These are phyloP conservation scores for Calycopis cecrops DNA, from an alignment of 1,140 invertebrate species.

Conservation along the genomic window DNA sequence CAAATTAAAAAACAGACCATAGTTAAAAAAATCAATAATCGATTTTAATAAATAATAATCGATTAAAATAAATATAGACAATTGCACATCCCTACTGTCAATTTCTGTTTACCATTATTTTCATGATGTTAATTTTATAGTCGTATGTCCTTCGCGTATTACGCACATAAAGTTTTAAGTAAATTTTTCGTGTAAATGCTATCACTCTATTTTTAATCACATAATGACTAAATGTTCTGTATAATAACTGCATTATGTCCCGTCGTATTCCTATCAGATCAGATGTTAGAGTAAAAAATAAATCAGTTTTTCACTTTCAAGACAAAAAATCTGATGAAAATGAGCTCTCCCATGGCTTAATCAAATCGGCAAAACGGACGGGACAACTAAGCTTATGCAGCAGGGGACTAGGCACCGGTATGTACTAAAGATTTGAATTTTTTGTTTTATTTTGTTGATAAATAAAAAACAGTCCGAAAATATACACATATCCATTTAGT, in stretches of 20 bases:
- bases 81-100: not conserved
- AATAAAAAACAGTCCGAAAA: not conserved
- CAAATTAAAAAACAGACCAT: too few species aligned
- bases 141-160: too few species aligned
- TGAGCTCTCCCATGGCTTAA: conserved; percentile 79
- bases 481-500: conserved; percentile 74
- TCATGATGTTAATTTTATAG: too few species aligned
- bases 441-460: conserved; percentile 9
- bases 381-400: conserved; percentile 88
- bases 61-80: too few species aligned
- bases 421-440: conserved; percentile 30
- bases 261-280: conserved; percentile 49
- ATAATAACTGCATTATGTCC: conserved; percentile 75
- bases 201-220: too few species aligned
- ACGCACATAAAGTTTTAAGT: too few species aligned
- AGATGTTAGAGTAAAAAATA: conserved; percentile 68
- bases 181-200: too few species aligned
- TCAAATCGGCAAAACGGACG: conserved; percentile 85
- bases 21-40: too few species aligned
- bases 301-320: conserved; percentile 82
- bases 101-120: too few species aligned
- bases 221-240: too few species aligned
- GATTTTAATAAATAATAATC: too few species aligned
- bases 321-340: conserved; percentile 80
- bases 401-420: conserved; percentile 83